Base-by-base conservation (phyloP, 2,113 vertebrate species). In the Heterotilapia buettikoferi region DNA sequence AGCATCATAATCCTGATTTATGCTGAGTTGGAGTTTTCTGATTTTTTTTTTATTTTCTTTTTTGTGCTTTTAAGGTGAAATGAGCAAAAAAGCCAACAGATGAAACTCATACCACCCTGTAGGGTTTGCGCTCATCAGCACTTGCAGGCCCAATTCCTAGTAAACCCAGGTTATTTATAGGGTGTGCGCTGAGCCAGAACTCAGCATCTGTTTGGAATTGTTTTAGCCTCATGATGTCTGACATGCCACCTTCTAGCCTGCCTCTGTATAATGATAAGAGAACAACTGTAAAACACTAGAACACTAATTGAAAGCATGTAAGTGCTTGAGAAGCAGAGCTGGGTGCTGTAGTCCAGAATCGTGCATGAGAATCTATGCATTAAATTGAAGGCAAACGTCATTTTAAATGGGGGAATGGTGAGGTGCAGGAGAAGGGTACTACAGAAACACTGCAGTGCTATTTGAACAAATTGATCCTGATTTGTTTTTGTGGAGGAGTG, bases 161-260 rank as follows among this genome's bases (percentile, higher is more conserved):
- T 86, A 84, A 86, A 91, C 66, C 47, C 43, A 2, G 4, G 81
- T 91, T 91, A 90, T 92, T 92, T 89, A 81, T 84, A 87, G 89
- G 66, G 8, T 4, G 82, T 3, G 10, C 3, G 12, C 14, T 52
- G 6, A 86, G 56, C 9, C 61, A 84, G 21, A 85, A 83, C 53
- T 84, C 80, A 50, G 79, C 82, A 89, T 92, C 76, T 90, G 86
- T 89, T 86, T 78, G 47, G 63, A 86, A 16, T 85, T 80, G 63
- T 82, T 86, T 82, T 85, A 82, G 68, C 1, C 81, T 71, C 47
- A 50, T 84, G 26, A 56, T 85, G 57, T 86, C n/a, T 85, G 73
- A 59, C 40, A 45, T 52, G 1, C 29, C 8, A 14, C 14, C 14
- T 61, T 79, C 45, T 38, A n/a, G 43, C 3, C 45, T 8, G 66